phyloP scores from a whole-genome alignment of 1,140 invertebrate species.

The Carcinoscorpius rotundicauda region DNA sequence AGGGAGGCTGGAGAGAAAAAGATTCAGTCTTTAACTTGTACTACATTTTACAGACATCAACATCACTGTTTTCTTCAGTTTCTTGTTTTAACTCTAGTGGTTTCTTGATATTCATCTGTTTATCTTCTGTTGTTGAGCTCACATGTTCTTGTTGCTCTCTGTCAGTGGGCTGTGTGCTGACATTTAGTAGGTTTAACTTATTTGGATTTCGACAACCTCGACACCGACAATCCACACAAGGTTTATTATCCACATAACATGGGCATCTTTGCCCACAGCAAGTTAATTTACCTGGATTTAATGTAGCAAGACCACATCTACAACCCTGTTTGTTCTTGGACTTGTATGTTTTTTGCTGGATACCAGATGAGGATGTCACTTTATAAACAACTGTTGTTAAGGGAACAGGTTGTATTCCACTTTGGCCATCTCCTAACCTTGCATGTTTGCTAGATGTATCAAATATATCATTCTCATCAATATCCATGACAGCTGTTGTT shows the following conservation, averaged over 20 bases:
- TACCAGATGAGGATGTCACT: not conserved
- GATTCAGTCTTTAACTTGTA: too few species aligned
- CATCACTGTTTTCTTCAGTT: too few species aligned
- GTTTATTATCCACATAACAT: conserved; percentile 75
- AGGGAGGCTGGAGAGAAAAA: too few species aligned
- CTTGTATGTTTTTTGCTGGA: conserved; percentile 20
- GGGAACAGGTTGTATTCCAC: not conserved
- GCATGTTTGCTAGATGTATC: too few species aligned
- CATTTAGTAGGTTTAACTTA: conserved; percentile 21
- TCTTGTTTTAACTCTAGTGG: too few species aligned
- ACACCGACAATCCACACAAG: conserved; percentile 76
- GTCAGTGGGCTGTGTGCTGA: too few species aligned
- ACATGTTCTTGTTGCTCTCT: too few species aligned
- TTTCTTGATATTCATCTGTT: too few species aligned
- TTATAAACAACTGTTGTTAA: not conserved
- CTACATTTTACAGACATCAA: too few species aligned
- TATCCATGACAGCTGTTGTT: not conserved
- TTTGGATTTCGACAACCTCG: conserved; percentile 82
- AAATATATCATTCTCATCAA: not conserved
- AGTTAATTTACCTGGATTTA: conserved; percentile 72
- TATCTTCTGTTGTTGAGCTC: too few species aligned
- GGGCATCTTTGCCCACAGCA: conserved; percentile 87
- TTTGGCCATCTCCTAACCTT: not conserved
- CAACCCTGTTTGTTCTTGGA: conserved; percentile 44
- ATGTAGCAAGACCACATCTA: conserved; percentile 77